A percentile compares a stretch with the other conserved stretches of the same genome.
Conservation (phyloP, 1,140 invertebrate genomes). For the Zaprionus gabonicus region DNA sequence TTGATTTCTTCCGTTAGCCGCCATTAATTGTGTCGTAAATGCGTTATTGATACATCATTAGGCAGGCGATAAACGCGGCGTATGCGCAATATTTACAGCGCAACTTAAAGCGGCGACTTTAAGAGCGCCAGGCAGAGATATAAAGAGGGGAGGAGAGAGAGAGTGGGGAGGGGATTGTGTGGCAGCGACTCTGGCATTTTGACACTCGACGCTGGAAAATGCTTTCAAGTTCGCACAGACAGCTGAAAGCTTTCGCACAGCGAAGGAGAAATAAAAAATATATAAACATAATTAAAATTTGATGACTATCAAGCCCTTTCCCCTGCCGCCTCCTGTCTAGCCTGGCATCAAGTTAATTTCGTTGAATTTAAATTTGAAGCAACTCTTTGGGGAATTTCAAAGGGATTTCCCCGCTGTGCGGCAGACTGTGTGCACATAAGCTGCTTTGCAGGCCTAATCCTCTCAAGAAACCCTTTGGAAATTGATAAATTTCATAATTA, state of each 20-base stretch:
- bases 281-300: conserved; percentile 71
- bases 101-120: conserved; percentile 40
- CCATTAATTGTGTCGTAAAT: conserved; percentile 76
- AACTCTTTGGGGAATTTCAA: background rate
- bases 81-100: conserved; percentile 54
- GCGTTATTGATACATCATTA: conserved; percentile 81
- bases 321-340: background rate
- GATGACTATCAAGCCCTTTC: conserved; percentile 55
- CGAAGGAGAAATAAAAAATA: background rate
- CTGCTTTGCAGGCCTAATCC: background rate
- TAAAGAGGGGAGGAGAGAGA: background rate
- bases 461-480: background rate
- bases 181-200: background rate
- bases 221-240: conserved; percentile 1
- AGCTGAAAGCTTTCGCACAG: background rate
- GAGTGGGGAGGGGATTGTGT: background rate
- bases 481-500: conserved; percentile 11
- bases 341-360: background rate
- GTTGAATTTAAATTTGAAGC: conserved; percentile 1
- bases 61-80: conserved; percentile 64
- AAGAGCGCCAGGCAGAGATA: conserved; percentile 1
- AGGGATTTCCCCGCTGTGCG: background rate
- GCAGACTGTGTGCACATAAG: background rate
- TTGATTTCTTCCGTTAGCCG: conserved; percentile 59
- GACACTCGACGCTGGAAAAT: conserved; percentile 4